Evolutionary conservation across 2,113 vertebrate genomes (phyloP), one percentile per base, ranked within the genome.

Genomic region (Paralichthys olivaceus): DNA sequence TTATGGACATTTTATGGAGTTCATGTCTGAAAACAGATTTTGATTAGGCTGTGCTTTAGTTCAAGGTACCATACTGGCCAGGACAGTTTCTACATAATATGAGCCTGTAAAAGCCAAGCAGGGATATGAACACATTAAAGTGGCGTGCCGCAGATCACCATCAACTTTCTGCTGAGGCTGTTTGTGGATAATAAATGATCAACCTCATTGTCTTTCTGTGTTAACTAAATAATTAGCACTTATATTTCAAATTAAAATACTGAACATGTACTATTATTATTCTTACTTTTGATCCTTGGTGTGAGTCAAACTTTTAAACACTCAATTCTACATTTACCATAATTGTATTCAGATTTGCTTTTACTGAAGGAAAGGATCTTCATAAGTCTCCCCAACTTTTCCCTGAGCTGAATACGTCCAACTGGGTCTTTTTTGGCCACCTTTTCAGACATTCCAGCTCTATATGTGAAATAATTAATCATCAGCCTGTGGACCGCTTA

Each of bases 401-500:
- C 73, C 12, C 17, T 72, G 25, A 28, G 29, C 14, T 72, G 26
- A 40, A 53, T 13, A 66, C 28, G 40, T 37, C 29, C 28, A 4
- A 2, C 63, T 60, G 53, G 72, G 54, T 51, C 45, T 57, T 77
- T 28, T 75, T 20, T 62, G 26, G 26, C 34, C 54, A 26, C 26
- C 2, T 34, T 61, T 74, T 84, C 19, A 56, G 32, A 67, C 23
- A 49, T 66, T 75, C 34, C 68, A 80, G 29, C 65, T 4, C 57
- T 60, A 55, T 72, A 84, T 68, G 56, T 71, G 78, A 85, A 77
- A 72, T 62, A 80, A 81, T 86, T 80, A 72, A 85, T 85, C 45
- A 81, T 59, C 53, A 8, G 25, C 49, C 64, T 71, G 72, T 64
- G 75, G 81, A 79, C 45, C 49, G 51, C 51, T 67, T 71, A 53